Conservation (phyloP, 2,888 invertebrate genomes). For the Pammene fasciana region DNA sequence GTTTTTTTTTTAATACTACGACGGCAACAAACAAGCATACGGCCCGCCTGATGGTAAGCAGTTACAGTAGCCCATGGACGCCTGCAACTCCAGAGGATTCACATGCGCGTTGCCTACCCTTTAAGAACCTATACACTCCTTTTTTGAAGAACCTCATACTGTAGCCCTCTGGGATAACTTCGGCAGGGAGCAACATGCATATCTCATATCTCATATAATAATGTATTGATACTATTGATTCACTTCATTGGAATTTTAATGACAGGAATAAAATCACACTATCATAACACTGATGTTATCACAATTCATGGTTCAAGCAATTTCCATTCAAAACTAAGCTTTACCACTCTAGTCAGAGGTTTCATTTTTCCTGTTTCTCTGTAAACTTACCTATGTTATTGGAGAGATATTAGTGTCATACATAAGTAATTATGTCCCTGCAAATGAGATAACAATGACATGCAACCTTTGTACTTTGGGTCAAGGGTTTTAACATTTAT, state of each 20-base stretch:
- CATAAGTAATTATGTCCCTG: background rate
- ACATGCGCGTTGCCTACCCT: too few relatives aligned
- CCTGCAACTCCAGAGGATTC: too few relatives aligned
- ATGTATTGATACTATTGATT: background rate
- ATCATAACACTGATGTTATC: background rate
- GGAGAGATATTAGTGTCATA: background rate
- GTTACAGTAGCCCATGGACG: too few relatives aligned
- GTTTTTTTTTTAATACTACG: too few relatives aligned
- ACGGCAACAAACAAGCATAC: too few relatives aligned
- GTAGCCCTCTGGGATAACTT: too few relatives aligned
- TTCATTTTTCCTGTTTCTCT: background rate
- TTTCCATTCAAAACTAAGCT: background rate
- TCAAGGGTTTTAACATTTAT: background rate
- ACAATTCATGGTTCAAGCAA: background rate
- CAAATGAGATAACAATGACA: slow-evolving; percentile 15
- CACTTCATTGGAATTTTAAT: background rate
- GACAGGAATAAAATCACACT: slow-evolving; percentile 4
- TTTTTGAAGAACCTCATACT: too few relatives aligned
- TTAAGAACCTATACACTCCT: too few relatives aligned
- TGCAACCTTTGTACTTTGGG: slow-evolving; percentile 3
- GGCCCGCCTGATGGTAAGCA: too few relatives aligned
- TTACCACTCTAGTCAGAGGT: background rate
- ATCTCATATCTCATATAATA: too few relatives aligned
- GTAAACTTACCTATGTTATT: background rate
- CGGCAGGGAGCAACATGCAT: too few relatives aligned